A percentile compares a stretch with the other conserved stretches of the same genome.
phyloP scores from a whole-genome alignment of 2,113 vertebrate species.

The Oryzias celebensis region DNA sequence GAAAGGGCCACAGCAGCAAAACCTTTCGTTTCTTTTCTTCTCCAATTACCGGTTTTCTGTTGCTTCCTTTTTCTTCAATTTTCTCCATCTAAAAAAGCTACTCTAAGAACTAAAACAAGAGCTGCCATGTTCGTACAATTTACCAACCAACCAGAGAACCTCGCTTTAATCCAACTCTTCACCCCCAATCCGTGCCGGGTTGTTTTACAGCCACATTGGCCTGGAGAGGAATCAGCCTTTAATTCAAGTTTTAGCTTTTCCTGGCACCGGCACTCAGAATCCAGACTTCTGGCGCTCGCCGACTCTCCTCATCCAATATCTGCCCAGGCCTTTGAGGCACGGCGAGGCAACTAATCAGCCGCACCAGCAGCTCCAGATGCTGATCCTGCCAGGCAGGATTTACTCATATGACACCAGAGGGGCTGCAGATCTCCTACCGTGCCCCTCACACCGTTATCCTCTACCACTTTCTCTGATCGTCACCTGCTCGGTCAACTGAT shows the following conservation, averaged over 20 bases:
- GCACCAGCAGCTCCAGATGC: constrained; percentile 57
- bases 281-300: background rate
- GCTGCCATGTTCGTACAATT: constrained; percentile 7
- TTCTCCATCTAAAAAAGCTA: constrained; percentile 1
- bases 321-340: background rate
- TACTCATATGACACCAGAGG: constrained; percentile 54
- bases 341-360: constrained; percentile 27
- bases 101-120: constrained; percentile 9
- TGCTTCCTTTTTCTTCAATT: background rate
- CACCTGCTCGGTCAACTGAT: background rate
- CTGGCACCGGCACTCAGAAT: constrained; percentile 9
- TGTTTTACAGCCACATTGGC: background rate
- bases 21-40: background rate
- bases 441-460: constrained; percentile 9
- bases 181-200: background rate
- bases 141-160: constrained; percentile 10
- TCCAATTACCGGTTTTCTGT: background rate
- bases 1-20: too few species aligned
- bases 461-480: background rate
- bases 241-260: constrained; percentile 6
- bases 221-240: constrained; percentile 1
- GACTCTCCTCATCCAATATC: constrained; percentile 10
- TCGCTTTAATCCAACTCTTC: constrained; percentile 19
- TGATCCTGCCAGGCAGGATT: constrained; percentile 55
- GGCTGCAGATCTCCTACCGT: constrained; percentile 33